Evolutionary conservation across 2,888 invertebrate genomes (phyloP), one percentile per base, ranked within the genome.

Genomic region (Agonopterix alstromeriana): DNA sequence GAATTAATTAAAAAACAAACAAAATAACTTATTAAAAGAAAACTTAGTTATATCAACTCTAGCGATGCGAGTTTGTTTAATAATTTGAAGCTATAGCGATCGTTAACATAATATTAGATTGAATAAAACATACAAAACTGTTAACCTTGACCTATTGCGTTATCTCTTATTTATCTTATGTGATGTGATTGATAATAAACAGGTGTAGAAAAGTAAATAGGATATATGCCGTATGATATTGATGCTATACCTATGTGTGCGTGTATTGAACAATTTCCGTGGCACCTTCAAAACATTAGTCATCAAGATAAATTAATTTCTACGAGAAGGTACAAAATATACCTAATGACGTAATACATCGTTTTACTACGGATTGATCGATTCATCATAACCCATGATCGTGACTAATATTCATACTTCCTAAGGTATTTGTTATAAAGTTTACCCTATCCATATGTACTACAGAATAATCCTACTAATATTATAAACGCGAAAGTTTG

Each of bases 281-380:
- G 38, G n/a, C 38, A 38, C 38, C 38, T 38, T 38, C 45, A 36
- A 36, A n/a, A 36, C 36, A 45, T 45, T 45, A 45, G 46, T 46
- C 46, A 46, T 12, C 36, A 9, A n/a, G n/a, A 9, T n/a, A n/a
- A 10, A 35, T 44, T 44, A 35, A 10, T 10, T 44, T 44, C 10
- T 35, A 35, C 35, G 35, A 38, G 35, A 10, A 44, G 8, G 35
- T 35, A 44, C n/a, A n/a, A 8, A 44, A n/a, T 38, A n/a, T 9
- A n/a, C 38, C 27, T 27, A 9, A 44, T 44, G 44, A 44, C 44
- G 44, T 44, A 44, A 44, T 27, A 35, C 10, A 10, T 38, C 9
- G n/a, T 35, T 35, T 44, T 44, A 44, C 44, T 35, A 35, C 35
- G n/a, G n/a, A 12, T 12, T 12, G 14, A 44, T 44, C 44, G 44